Conservation (phyloP, 2,888 invertebrate genomes). For the Nephrotoma appendiculata region DNA sequence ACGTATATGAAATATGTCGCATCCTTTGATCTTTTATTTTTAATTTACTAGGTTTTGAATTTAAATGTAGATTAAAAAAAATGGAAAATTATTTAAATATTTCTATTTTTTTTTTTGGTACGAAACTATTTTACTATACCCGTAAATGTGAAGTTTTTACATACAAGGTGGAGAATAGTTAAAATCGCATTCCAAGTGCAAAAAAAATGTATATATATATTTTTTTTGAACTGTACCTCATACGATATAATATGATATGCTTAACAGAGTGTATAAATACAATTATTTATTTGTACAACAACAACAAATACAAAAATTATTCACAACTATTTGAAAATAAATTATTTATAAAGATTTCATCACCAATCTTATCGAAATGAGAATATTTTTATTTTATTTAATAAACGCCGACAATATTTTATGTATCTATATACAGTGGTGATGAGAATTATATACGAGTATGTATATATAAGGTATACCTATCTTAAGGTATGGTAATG, state of each 20-base stretch:
- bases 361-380: conserved; percentile 2
- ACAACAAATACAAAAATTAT: background rate
- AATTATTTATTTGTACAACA: background rate
- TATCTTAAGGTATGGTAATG: background rate
- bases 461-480: background rate
- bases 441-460: background rate
- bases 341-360: background rate
- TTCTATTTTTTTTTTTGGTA: background rate
- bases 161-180: background rate
- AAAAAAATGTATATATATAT: background rate
- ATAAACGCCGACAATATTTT: background rate
- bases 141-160: background rate
- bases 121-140: background rate
- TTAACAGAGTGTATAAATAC: background rate
- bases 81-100: background rate
- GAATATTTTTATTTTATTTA: background rate
- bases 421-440: background rate
- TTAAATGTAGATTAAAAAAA: background rate
- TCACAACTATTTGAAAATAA: background rate
- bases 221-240: background rate
- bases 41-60: background rate
- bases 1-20: background rate
- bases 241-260: background rate
- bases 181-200: background rate
- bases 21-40: background rate